Conservation (phyloP, 2,113 vertebrate species). For the Pedionomus torquatus region DNA sequence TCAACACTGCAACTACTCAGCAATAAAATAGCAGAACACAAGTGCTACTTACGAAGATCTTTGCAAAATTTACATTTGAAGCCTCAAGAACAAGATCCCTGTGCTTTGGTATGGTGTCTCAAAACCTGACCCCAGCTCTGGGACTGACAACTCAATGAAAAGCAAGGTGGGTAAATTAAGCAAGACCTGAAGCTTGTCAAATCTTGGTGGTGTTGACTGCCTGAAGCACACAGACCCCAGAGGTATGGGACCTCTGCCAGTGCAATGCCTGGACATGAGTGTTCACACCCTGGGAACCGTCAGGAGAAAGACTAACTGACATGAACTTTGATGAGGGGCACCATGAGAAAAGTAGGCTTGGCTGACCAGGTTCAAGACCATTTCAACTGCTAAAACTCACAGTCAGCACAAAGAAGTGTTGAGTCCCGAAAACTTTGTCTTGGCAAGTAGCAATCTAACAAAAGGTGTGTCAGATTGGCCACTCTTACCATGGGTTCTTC, state of each 20-base stretch:
- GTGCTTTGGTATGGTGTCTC: background rate
- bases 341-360: background rate
- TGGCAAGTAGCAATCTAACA: background rate
- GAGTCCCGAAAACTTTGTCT: background rate
- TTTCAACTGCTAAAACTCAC: background rate
- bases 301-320: background rate
- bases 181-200: background rate
- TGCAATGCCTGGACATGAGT: background rate
- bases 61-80: background rate
- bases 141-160: background rate
- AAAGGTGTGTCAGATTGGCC: background rate
- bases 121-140: background rate
- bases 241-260: background rate
- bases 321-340: background rate
- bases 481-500: background rate
- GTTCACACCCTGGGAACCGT: background rate
- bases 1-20: background rate
- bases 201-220: background rate
- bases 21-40: background rate
- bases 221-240: background rate
- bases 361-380: background rate
- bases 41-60: background rate
- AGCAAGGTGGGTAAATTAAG: background rate
- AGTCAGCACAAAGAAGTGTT: background rate
- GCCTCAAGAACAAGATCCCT: background rate